Conservation (phyloP, 2,113 vertebrate genomes). For the Gracilinanus agilis region DNA sequence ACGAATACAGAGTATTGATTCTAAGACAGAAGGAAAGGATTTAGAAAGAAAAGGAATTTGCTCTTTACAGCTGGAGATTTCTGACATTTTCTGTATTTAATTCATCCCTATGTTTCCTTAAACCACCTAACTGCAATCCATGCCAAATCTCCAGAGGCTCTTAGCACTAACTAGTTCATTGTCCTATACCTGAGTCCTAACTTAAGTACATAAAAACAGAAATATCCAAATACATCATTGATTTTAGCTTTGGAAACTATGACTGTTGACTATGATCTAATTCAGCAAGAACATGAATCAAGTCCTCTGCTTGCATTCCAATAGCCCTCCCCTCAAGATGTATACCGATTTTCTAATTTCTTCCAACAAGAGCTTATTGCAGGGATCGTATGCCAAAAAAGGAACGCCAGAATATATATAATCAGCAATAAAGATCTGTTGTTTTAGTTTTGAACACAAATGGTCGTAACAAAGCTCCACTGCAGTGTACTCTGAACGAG, state of each 20-base stretch:
- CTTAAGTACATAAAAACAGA: slow-evolving; percentile 56
- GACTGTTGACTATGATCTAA: not conserved
- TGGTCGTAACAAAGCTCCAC: slow-evolving; percentile 26
- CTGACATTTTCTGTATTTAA: slow-evolving; percentile 34
- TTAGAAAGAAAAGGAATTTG: not conserved
- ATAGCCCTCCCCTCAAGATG: slow-evolving; percentile 56
- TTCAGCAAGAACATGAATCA: slow-evolving; percentile 53
- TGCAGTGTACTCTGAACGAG: slow-evolving; percentile 45
- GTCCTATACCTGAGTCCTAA: slow-evolving; percentile 51
- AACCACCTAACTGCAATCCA: slow-evolving; percentile 53
- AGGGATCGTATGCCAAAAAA: slow-evolving; percentile 34
- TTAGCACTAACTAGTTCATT: not conserved
- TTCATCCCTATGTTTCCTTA: slow-evolving; percentile 36
- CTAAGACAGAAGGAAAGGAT: too few species aligned
- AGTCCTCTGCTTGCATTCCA: slow-evolving; percentile 58
- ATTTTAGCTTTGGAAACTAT: slow-evolving; percentile 43
- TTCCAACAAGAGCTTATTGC: slow-evolving; percentile 63
- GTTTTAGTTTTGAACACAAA: slow-evolving; percentile 68
- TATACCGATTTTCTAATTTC: not conserved
- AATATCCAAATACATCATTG: slow-evolving; percentile 53
- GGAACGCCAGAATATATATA: slow-evolving; percentile 58
- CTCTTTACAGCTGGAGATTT: not conserved
- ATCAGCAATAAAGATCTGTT: slow-evolving; percentile 20
- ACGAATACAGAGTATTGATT: too few species aligned
- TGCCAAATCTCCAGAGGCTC: slow-evolving; percentile 15